Evolutionary conservation across 2,797 vertebrate species (phyloP), one percentile per base, ranked within the genome.

Genomic region (Alectoris magna): DNA sequence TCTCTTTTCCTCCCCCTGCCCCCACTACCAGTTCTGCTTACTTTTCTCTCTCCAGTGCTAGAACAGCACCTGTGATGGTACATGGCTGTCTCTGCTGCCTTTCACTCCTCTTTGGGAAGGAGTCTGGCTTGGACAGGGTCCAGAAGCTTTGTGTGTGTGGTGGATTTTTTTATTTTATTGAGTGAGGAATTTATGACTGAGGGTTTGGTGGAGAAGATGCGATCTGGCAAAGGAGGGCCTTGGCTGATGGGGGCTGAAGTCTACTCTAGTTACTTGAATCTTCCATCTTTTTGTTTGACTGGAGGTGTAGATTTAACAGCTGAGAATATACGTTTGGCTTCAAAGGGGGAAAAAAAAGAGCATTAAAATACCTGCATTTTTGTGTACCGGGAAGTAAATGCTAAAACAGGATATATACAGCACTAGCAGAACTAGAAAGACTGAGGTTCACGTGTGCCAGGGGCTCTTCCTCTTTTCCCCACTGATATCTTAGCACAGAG

Each of bases 401-500:
- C 36, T 86, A 19, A 55, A 64, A 31, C 26, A 49, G 0, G 1
- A 69, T 23, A 27, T 49, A 4, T 0, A 0, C 2, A 26, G 29
- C 22, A 49, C 53, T 24, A 82, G 24, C 26, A 77, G 68, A 87
- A 31, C 6, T 31, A 21, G 17, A 27, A 75, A 44, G 36, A 27
- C 5, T 23, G 58, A 43, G 38, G 9, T 6, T 9, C 21, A 5
- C 48, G 27, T 1, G 0, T 64, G 44, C 11, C 1, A 3, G 34
- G 5, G 21, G 3, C 26, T 8, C 1, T 10, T 36, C 31, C 15
- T 29, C 56, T 3, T 3, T 68, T 36, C 4, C 4, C 41, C 23
- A 4, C 5, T 0, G 0, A 6, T 62, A 14, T 85, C 8, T 11
- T 68, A 56, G 56, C 14, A 31, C 9, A 2, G 3, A 23, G 15